phyloP scores from a whole-genome alignment of 2,888 invertebrate genomes.

The Heliothis peltigera region DNA sequence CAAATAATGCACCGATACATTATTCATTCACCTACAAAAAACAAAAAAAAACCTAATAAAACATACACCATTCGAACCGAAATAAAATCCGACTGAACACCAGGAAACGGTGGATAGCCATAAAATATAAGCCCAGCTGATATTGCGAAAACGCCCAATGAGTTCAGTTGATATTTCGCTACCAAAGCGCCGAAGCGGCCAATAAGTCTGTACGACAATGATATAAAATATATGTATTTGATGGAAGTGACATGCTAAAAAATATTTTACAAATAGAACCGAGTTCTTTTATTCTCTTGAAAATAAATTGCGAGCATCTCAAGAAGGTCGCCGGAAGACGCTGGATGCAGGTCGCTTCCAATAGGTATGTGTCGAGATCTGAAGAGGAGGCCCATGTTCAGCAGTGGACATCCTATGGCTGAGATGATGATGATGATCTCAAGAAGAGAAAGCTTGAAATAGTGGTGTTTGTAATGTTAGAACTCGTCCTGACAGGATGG shows the following conservation, averaged over 20 bases:
- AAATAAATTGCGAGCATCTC: too few species aligned
- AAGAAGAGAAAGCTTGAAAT: too few species aligned
- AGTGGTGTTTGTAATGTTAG: too few species aligned
- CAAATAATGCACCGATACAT: too few species aligned
- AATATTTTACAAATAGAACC: background rate
- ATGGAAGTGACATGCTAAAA: conserved; percentile 36
- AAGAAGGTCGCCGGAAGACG: too few species aligned
- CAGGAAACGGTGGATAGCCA: conserved; percentile 51
- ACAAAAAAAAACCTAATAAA: conserved; percentile 33
- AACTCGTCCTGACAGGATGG: too few species aligned
- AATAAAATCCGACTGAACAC: conserved; percentile 53
- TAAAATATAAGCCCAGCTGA: conserved; percentile 62
- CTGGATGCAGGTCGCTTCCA: too few species aligned
- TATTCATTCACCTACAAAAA: conserved; percentile 9
- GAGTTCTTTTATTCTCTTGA: background rate
- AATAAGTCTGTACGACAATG: conserved; percentile 61
- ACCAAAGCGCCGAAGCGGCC: conserved; percentile 67
- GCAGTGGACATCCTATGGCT: too few species aligned
- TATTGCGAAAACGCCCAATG: conserved; percentile 64
- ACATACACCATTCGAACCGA: conserved; percentile 42
- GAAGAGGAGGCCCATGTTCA: too few species aligned
- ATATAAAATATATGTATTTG: conserved; percentile 19
- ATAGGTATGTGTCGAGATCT: too few species aligned
- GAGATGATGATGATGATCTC: too few species aligned
- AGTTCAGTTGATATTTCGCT: conserved; percentile 66